Base-by-base conservation (phyloP, 2,888 invertebrate genomes). In the Acanthococcus lagerstroemiae region DNA sequence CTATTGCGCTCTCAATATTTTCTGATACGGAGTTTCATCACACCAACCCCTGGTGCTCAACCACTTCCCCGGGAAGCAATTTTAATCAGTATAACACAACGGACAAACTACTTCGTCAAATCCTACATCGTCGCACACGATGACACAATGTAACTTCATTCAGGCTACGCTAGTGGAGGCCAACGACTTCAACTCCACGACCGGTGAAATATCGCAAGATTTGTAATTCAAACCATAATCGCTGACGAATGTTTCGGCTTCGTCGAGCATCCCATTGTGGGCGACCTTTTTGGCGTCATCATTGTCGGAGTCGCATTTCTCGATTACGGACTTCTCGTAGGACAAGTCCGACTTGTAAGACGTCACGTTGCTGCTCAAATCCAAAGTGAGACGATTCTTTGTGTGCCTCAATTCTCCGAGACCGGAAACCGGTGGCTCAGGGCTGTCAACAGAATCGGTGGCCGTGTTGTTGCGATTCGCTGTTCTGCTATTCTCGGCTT, bases 331-430 rank as follows among this genome's bases (percentile, higher is more conserved):
- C 5, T 15, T 5, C 24, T 52, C 15, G 15, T 52, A 21, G 24
- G 15, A 15, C 52, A 24, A 9, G 2, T 21, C 21, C 24, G 24
- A 9, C 24, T 52, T 52, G 22, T 24, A n/a, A 1, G 55, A 22
- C 37, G 68, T 5, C 1, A 17, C 17, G 12, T 21, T 54, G 19
- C 55, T 61, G 9, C 44, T 60, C 4, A 88, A 76, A 75, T 88
- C 86, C 9, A 88, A 78, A 73, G 86, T 87, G 17, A 88, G 78
- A 69, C 81, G 81, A 74, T 86, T 84, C 68, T 86, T 77, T 4
- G 87, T 87, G 73, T 88, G 88, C 15, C 87, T 76, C 45, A 88
- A 75, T 12, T 87, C 87, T 22, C 88, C 88, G 7, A 88, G 76
- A 12, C 73, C 72, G 6, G 72, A 70, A 2, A 74, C 73, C n/a